Conservation (phyloP, 2,888 invertebrate genomes). For the Epirrita christyi region DNA sequence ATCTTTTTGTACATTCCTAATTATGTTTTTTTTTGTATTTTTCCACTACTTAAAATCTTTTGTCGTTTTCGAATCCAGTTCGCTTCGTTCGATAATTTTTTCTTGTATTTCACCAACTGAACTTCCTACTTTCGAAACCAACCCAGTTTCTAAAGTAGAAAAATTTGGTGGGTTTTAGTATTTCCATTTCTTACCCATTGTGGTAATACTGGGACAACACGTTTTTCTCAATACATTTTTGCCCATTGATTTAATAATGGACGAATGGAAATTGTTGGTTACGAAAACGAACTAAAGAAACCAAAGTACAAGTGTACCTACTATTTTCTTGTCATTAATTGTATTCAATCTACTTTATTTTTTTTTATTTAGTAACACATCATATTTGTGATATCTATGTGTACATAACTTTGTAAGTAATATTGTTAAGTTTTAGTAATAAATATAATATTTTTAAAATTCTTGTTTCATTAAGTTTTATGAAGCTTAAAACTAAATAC, state of each 20-base stretch:
- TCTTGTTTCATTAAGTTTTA: neutral
- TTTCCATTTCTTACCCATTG: too few species aligned
- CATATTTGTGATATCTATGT: conserved; percentile 56
- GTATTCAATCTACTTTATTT: conserved; percentile 46
- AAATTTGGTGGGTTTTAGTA: too few species aligned
- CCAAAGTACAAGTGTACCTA: conserved; percentile 42
- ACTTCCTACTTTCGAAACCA: too few species aligned
- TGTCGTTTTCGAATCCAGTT: neutral
- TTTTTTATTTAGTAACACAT: conserved; percentile 40
- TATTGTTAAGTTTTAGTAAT: conserved; percentile 66
- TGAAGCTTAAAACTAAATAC: too few species aligned
- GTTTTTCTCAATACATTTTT: too few species aligned
- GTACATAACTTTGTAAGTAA: conserved; percentile 51
- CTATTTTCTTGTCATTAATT: conserved; percentile 39
- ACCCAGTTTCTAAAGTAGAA: too few species aligned
- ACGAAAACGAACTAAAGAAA: conserved; percentile 14
- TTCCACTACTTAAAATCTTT: neutral
- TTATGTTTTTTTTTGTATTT: conserved; percentile 7
- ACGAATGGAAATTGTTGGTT: too few species aligned
- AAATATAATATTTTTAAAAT: conserved; percentile 46
- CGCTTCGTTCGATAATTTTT: neutral
- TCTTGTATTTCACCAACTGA: too few species aligned
- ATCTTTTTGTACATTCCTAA: conserved; percentile 32
- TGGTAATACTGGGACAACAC: too few species aligned
- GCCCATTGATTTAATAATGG: too few species aligned